Conservation (phyloP, 2,113 vertebrate genomes). For the Ranitomeya variabilis region DNA sequence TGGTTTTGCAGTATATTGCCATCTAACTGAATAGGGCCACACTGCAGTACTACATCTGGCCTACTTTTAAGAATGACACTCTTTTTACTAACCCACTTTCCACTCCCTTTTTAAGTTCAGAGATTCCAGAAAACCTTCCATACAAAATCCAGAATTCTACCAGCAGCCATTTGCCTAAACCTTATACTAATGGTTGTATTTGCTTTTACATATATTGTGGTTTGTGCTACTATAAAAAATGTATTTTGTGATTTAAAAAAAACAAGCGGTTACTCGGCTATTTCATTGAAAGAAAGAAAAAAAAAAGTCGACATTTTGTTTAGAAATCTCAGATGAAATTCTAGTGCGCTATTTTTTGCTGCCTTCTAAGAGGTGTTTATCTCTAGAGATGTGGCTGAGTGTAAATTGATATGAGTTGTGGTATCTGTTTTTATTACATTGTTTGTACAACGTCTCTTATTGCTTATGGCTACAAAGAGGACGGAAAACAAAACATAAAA, state of each 20-base stretch:
- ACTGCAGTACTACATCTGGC: background rate
- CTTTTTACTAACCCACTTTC: too few species aligned
- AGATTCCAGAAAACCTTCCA: background rate
- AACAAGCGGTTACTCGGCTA: background rate
- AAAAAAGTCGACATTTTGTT: background rate
- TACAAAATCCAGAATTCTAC: background rate
- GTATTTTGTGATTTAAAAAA: background rate
- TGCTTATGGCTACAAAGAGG: background rate
- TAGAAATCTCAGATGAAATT: background rate
- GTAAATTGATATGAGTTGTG: conserved; percentile 25
- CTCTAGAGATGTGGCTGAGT: conserved; percentile 5
- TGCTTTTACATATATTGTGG: background rate
- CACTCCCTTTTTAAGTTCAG: background rate
- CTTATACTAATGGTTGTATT: background rate
- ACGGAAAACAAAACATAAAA: background rate
- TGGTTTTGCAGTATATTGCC: too few species aligned
- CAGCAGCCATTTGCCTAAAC: background rate
- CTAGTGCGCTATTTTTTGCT: background rate
- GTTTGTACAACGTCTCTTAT: conserved; percentile 24
- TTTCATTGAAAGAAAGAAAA: background rate
- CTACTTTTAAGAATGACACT: background rate
- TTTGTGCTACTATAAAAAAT: background rate
- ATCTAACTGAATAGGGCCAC: background rate
- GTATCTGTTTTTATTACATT: conserved; percentile 23
- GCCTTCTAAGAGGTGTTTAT: conserved; percentile 25